These are phyloP conservation scores for Drosophila funebris DNA, from an alignment of 1,140 invertebrate species.

Conservation along the genomic window DNA sequence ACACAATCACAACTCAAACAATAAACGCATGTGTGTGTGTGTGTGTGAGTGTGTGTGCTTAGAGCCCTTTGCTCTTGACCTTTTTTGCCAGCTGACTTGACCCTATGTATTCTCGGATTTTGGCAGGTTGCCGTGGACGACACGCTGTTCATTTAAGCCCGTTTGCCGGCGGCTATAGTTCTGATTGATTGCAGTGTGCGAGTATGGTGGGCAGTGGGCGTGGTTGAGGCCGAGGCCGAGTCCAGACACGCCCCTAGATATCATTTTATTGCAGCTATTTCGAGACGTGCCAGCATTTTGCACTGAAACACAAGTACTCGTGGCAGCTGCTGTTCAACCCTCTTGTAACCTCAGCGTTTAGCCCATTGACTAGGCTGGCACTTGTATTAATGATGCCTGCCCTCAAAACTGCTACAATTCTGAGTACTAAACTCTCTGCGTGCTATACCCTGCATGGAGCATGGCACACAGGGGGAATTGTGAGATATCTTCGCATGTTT, in stretches of 20 bases:
- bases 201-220: neutral
- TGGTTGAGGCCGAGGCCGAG: neutral
- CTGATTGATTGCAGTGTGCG: conserved; percentile 33
- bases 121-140: conserved; percentile 26
- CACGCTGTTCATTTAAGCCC: conserved; percentile 35
- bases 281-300: conserved; percentile 3
- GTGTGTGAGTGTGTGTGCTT: conserved; percentile 26
- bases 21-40: conserved; percentile 7
- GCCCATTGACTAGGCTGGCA: conserved; percentile 18
- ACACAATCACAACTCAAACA: conserved; percentile 46
- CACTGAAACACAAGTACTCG: conserved; percentile 38
- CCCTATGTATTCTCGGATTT: conserved; percentile 21
- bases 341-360: neutral
- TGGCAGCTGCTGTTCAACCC: conserved; percentile 2
- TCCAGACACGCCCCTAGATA: conserved; percentile 19
- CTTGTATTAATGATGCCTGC: conserved; percentile 36
- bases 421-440: neutral
- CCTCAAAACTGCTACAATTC: neutral
- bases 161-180: conserved; percentile 18
- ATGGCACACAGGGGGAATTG: too few species aligned
- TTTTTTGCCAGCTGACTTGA: conserved; percentile 47
- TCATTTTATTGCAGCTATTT: conserved; percentile 31
- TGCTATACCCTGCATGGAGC: neutral
- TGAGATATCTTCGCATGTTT: too few species aligned
- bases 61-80: conserved; percentile 67